phyloP scores from a whole-genome alignment of 1,140 invertebrate genomes.

The Drosophila truncata region DNA sequence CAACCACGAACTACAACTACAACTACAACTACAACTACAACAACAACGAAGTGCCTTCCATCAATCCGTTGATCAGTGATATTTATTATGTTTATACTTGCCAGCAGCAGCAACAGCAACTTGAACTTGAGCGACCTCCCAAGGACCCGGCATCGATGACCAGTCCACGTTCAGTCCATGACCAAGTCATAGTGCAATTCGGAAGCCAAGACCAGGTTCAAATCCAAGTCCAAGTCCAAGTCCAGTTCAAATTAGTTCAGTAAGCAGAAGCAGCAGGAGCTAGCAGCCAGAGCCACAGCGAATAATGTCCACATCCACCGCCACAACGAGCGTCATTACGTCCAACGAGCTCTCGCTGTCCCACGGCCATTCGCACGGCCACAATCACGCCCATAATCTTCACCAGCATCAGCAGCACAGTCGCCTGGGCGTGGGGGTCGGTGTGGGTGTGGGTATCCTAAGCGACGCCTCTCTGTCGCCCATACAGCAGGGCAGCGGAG shows the following conservation, averaged over 20 bases:
- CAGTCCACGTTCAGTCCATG: slow-evolving; percentile 23
- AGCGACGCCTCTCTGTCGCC: slow-evolving; percentile 76
- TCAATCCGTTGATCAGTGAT: slow-evolving; percentile 68
- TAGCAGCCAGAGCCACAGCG: slow-evolving; percentile 1
- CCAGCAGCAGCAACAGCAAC: slow-evolving; percentile 35
- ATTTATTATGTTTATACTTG: slow-evolving; percentile 82
- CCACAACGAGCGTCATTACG: slow-evolving; percentile 81
- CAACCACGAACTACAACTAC: slow-evolving; percentile 16
- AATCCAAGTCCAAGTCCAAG: slow-evolving; percentile 9
- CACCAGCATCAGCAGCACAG: slow-evolving; percentile 54
- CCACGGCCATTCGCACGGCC: slow-evolving; percentile 49
- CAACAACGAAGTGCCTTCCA: slow-evolving; percentile 68
- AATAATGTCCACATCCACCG: slow-evolving; percentile 81
- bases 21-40: slow-evolving; percentile 3
- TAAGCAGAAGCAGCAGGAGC: slow-evolving; percentile 22
- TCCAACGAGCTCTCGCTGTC: slow-evolving; percentile 80
- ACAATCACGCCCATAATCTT: slow-evolving; percentile 44
- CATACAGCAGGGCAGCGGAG: slow-evolving; percentile 66
- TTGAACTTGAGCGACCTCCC: slow-evolving; percentile 12
- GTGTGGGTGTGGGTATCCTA: slow-evolving; percentile 59
- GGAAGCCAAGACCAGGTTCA: not conserved
- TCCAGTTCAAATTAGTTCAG: slow-evolving; percentile 64
- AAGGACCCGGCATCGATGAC: slow-evolving; percentile 38
- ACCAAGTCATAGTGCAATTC: slow-evolving; percentile 43
- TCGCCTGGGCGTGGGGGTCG: slow-evolving; percentile 57